A percentile compares a stretch with the other conserved stretches of the same genome.
Conservation (phyloP, 2,888 invertebrate species). For the Cancer borealis region DNA sequence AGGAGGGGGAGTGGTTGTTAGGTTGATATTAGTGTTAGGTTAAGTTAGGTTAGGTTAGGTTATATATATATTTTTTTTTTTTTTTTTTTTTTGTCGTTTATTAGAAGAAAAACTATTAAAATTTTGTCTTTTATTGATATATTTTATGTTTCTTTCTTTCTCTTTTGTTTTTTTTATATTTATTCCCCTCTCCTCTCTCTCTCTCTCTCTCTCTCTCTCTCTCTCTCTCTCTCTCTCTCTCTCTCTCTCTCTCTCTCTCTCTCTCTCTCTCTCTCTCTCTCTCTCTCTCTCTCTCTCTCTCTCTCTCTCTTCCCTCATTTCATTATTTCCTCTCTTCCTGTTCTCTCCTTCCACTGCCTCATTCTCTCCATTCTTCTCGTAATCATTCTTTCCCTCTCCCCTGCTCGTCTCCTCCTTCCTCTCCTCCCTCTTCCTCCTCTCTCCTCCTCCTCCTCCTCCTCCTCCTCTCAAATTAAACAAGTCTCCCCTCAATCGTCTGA, state of each 20-base stretch:
- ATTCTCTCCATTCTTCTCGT: background rate
- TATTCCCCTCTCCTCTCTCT: background rate
- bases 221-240: background rate
- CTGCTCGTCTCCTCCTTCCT: background rate
- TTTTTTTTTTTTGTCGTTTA: background rate
- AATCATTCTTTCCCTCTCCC: background rate
- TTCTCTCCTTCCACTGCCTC: background rate
- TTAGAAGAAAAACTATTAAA: background rate
- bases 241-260: background rate
- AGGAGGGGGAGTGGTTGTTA: background rate
- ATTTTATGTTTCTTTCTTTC: background rate
- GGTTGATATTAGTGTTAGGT: background rate
- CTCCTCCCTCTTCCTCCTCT: conserved; percentile 27
- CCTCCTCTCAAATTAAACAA: conserved; percentile 65
- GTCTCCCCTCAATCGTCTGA: conserved; percentile 58
- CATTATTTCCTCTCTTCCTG: background rate
- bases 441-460: background rate
- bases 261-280: background rate
- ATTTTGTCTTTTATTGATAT: background rate
- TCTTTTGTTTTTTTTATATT: background rate
- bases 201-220: background rate
- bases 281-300: background rate
- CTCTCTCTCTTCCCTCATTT: background rate
- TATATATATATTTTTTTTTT: too few relatives aligned
- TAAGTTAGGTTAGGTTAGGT: too few relatives aligned